These are phyloP conservation scores for Lottia gigantea DNA, from an alignment of 2,888 invertebrate species.

Conservation along the genomic window DNA sequence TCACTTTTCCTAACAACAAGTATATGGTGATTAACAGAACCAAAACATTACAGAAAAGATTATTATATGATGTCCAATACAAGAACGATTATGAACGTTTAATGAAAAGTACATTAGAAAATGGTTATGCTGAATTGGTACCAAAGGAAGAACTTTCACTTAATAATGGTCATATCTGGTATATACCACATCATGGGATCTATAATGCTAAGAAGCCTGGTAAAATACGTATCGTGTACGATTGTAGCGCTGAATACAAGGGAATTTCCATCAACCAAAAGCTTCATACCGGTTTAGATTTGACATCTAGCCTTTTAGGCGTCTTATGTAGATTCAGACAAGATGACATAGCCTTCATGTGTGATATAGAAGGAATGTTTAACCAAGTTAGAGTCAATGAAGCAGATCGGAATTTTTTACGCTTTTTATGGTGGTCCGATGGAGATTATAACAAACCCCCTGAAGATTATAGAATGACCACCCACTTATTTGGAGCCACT, in stretches of 20 bases:
- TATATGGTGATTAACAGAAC: too few species aligned
- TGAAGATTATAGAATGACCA: constrained; percentile 30
- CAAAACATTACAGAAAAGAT: not conserved
- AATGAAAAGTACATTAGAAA: too few species aligned
- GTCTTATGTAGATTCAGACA: constrained; percentile 31
- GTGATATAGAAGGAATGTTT: constrained; percentile 36
- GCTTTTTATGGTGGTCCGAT: constrained; percentile 29
- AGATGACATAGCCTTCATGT: constrained; percentile 30
- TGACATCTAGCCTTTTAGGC: constrained; percentile 28
- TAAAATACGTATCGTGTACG: constrained; percentile 28
- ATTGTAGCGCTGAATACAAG: constrained; percentile 30
- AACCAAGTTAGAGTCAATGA: constrained; percentile 13
- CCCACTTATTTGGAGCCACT: constrained; percentile 31
- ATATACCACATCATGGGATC: too few species aligned
- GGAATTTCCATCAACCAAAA: constrained; percentile 23
- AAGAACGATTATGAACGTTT: too few species aligned
- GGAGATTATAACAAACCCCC: not conserved
- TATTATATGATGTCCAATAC: too few species aligned
- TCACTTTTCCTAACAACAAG: too few species aligned
- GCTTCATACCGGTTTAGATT: constrained; percentile 33
- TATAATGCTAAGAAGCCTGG: too few species aligned
- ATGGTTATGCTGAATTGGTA: too few species aligned
- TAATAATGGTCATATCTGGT: too few species aligned
- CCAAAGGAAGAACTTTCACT: too few species aligned
- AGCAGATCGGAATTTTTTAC: constrained; percentile 25